Base-by-base conservation (phyloP, 2,113 vertebrate genomes). In the Onychostoma macrolepis region DNA sequence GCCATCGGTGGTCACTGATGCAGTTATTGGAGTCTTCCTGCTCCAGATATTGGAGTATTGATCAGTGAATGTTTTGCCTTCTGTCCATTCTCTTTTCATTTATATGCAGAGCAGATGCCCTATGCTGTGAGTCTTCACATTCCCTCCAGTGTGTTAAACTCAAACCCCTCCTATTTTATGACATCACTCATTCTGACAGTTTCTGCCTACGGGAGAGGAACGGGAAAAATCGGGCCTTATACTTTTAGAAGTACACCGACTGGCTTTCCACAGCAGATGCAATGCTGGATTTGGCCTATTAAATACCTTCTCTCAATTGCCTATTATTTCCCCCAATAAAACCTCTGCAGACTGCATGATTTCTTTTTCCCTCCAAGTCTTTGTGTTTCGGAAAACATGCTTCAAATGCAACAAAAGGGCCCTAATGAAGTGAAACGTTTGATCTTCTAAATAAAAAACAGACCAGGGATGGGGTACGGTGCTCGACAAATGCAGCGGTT, bases 381-480 rank as follows among this genome's bases (percentile, higher is more conserved):
- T 94, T 94, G 94, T 94, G 93, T 95, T 95, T 93, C 92, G 88
- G 93, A 95, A 95, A 95, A 95, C 94, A 94, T 94, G 94, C 92
- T 94, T 95, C 90, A 91, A 93, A 94, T 93, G 92, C 91, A 92
- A 93, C 88, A 90, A 88, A 88, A 81, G 78, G 33, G 53, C 78
- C 92, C 93, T 95, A 95, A 96, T 94, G 94, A 95, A 96, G 95
- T 95, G 93, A 95, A 95, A 92, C 91, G 94, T 96, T 96, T 95
- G 95, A 96, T 95, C 94, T 95, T 94, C 89, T 93, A 94, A 95
- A 95, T 94, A 94, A 94, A 95, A 95, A 94, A 92, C 94, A 95
- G 94, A 92, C 91, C 90, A 78, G 92, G 86, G 91, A 92, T 92
- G 91, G 92, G 91, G 87, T 92, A 91, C 83, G 90, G 91, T 90